A percentile compares a stretch with the other conserved stretches of the same genome.
Conservation (phyloP, 2,888 invertebrate genomes). For the Ferrisia virgata region DNA sequence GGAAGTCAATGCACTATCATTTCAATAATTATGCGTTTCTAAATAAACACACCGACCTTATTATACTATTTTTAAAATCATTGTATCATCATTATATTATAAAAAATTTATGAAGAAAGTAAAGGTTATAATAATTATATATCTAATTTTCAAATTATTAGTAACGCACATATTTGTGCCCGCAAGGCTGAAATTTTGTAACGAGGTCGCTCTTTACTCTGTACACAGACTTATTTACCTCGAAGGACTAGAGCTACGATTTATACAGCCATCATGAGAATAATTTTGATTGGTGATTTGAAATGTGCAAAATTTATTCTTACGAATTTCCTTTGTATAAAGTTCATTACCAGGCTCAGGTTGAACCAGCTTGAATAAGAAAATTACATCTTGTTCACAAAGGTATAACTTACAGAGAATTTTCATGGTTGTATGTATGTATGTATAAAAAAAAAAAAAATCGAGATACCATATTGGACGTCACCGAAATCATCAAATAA, state of each 20-base stretch:
- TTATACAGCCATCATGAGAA: neutral
- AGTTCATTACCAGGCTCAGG: neutral
- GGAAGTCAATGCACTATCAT: neutral
- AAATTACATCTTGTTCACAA: neutral
- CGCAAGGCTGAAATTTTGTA: neutral
- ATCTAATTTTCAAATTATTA: neutral
- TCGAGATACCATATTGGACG: conserved; percentile 5
- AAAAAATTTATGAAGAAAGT: neutral
- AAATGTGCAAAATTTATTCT: neutral
- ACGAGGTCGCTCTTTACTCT: neutral
- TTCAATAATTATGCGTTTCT: neutral
- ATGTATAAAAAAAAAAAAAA: neutral
- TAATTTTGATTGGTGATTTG: neutral
- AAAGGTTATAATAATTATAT: neutral
- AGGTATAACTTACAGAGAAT: neutral
- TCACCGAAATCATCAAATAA: conserved; percentile 17
- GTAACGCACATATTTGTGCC: too few species aligned
- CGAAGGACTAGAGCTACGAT: neutral
- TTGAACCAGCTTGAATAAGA: neutral
- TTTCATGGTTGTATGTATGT: neutral
- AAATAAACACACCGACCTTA: neutral
- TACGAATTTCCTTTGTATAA: neutral
- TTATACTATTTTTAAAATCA: neutral
- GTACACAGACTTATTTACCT: too few species aligned
- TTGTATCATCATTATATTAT: conserved; percentile 9